Conservation (phyloP, 2,888 invertebrate genomes). For the Neuroscelio doddi region DNA sequence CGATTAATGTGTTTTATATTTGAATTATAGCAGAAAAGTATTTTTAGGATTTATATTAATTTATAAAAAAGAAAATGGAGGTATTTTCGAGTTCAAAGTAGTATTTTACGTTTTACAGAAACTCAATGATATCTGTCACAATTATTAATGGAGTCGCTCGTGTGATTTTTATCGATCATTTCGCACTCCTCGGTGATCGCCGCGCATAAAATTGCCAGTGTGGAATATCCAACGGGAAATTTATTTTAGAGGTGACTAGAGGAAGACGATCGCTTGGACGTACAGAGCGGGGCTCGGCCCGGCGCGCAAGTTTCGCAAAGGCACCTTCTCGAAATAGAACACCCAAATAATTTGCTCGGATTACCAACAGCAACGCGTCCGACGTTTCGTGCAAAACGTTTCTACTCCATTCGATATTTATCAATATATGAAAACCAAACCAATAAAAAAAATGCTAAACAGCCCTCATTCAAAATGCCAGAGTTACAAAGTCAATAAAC, state of each 20-base stretch:
- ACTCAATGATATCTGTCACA: no score
- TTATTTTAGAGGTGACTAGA: slow-evolving; percentile 64
- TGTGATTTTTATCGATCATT: slow-evolving; percentile 35
- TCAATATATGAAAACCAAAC: slow-evolving; percentile 25
- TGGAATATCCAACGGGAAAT: slow-evolving; percentile 56
- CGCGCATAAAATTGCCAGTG: slow-evolving; percentile 32
- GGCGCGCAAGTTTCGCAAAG: slow-evolving; percentile 70
- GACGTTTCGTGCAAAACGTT: slow-evolving; percentile 49
- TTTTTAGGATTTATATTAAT: no score
- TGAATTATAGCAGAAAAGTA: no score
- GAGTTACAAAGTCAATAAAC: no score
- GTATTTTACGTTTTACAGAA: no score
- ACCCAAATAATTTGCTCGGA: slow-evolving; percentile 72
- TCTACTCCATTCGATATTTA: slow-evolving; percentile 33
- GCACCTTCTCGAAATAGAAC: slow-evolving; percentile 73
- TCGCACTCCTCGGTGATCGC: slow-evolving; percentile 43
- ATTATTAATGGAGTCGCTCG: not conserved
- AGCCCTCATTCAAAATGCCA: no score
- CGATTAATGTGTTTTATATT: no score
- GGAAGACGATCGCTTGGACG: slow-evolving; percentile 47
- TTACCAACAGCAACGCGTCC: slow-evolving; percentile 63
- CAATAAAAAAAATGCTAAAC: slow-evolving; percentile 5
- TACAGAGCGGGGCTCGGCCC: slow-evolving; percentile 55
- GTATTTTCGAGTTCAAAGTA: no score
- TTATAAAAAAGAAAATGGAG: no score